Evolutionary conservation across 2,797 vertebrate genomes (phyloP).

Genomic region (Mus minutoides): DNA sequence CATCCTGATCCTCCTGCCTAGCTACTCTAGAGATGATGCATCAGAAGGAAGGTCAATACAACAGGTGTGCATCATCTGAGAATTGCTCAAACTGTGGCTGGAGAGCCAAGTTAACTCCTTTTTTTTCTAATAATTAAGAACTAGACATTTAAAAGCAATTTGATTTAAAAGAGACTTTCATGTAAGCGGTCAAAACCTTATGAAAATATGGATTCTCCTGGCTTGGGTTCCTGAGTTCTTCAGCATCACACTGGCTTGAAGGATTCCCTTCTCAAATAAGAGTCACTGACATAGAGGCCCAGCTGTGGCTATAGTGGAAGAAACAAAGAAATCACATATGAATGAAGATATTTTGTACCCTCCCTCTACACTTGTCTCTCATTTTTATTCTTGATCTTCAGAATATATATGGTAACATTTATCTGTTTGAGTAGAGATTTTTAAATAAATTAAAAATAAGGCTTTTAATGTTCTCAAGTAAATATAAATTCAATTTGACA

Average conservation of each 20-base stretch:
- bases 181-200: neutral
- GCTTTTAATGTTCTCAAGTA: slow-evolving; percentile 2
- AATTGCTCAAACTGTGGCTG: neutral
- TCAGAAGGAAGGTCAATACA: neutral
- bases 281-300: neutral
- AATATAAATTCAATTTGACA: neutral
- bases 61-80: neutral
- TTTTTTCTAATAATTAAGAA: slow-evolving; percentile 8
- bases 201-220: neutral
- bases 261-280: neutral
- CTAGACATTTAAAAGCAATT: neutral
- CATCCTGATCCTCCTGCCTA: neutral
- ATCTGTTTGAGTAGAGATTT: neutral
- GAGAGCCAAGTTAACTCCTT: neutral
- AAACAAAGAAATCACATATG: neutral
- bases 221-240: neutral
- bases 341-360: neutral
- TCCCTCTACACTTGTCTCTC: neutral
- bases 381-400: neutral
- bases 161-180: slow-evolving; percentile 11
- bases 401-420: neutral
- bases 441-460: neutral
- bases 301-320: slow-evolving; percentile 24
- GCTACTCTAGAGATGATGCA: neutral
- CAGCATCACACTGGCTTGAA: neutral